Percentiles rank a stretch among this genome's conserved stretches.
Conservation (phyloP, 2,113 vertebrate genomes). For the Atlantisia rogersi region DNA sequence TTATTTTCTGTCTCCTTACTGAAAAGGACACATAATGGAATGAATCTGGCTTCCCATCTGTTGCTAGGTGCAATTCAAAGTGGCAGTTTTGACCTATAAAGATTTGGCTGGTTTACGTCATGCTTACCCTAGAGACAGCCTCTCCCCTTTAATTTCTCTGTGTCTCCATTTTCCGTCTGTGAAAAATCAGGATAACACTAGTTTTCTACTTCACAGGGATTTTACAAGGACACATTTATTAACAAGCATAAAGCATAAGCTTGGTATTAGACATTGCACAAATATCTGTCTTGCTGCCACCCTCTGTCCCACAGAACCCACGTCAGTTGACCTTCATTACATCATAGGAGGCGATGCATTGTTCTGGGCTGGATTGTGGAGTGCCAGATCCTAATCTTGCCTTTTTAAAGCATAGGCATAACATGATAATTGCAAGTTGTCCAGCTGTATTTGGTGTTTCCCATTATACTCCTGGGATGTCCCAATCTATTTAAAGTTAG, state of each 20-base stretch:
- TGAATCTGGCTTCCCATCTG: slow-evolving; percentile 70
- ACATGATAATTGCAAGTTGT: background rate
- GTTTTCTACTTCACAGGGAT: slow-evolving; percentile 44
- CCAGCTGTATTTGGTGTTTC: background rate
- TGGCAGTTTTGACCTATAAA: slow-evolving; percentile 71
- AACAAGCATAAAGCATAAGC: background rate
- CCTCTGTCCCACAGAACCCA: background rate
- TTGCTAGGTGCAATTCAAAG: slow-evolving; percentile 71
- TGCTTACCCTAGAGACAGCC: slow-evolving; percentile 61
- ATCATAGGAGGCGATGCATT: background rate
- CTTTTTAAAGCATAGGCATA: background rate
- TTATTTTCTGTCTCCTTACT: slow-evolving; percentile 37
- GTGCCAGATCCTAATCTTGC: background rate
- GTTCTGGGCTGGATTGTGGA: background rate
- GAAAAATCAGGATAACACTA: slow-evolving; percentile 61
- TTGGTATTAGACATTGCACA: background rate
- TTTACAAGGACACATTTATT: slow-evolving; percentile 41
- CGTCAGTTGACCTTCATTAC: background rate
- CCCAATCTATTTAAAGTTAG: background rate
- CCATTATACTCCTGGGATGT: background rate
- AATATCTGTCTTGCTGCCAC: background rate
- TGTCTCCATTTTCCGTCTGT: slow-evolving; percentile 64
- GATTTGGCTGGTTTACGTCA: slow-evolving; percentile 66
- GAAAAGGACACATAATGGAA: slow-evolving; percentile 62
- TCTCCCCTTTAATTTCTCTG: slow-evolving; percentile 61